phyloP scores from a whole-genome alignment of 2,888 invertebrate species.

The Tipula helvola region DNA sequence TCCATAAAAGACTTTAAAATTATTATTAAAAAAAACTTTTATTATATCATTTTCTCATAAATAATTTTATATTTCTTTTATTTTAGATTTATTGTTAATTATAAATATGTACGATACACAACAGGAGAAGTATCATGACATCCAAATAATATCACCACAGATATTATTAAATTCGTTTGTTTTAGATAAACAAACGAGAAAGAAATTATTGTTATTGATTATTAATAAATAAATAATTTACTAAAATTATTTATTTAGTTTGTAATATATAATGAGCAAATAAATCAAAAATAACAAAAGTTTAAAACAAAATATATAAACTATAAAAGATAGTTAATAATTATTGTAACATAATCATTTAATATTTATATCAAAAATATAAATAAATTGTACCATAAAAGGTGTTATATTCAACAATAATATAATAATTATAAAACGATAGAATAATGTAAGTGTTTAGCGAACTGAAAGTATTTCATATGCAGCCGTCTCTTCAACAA shows the following conservation, averaged over 20 bases:
- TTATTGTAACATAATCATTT: background rate
- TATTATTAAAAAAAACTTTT: background rate
- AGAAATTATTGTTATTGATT: background rate
- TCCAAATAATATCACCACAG: background rate
- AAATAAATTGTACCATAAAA: background rate
- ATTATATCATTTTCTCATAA: background rate
- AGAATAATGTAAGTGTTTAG: background rate
- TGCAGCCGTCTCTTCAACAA: background rate
- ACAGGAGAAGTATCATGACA: background rate
- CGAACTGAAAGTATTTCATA: background rate
- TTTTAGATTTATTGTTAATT: conserved; percentile 5
- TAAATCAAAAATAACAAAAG: background rate
- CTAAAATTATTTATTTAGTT: background rate
- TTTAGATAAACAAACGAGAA: conserved; percentile 4
- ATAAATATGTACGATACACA: conserved; percentile 1
- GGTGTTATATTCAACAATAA: background rate
- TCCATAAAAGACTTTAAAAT: background rate
- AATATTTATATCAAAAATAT: background rate
- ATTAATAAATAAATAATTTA: background rate
- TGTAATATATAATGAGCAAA: background rate
- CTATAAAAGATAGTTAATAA: background rate
- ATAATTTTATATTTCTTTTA: background rate
- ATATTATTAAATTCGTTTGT: background rate
- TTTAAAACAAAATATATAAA: background rate
- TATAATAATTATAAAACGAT: background rate